Evolutionary conservation across 2,888 invertebrate species (phyloP), one percentile per base, ranked within the genome.

Genomic region (Aromia moschata): DNA sequence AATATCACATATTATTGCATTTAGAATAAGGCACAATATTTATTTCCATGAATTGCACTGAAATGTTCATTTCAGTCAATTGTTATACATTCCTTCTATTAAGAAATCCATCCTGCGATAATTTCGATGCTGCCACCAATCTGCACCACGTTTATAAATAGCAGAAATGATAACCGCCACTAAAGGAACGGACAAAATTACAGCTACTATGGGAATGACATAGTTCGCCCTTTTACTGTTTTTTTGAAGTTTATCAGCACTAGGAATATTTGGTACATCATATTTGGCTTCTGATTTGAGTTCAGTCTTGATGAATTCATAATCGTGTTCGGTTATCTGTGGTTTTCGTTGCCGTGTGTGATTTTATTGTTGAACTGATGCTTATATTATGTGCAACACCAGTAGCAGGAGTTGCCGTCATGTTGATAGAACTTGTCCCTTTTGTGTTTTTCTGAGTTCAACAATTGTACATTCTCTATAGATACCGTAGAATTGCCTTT

Each of bases 1-100:
- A 57, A 65, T 72, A 70, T 70, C 71, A 71, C 70, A 65, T 66
- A 55, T 63, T 66, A 70, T 70, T 70, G 70, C 69, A 62, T 67
- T 63, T 40, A 37, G 46, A 41, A 56, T 58, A 69, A 69, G 69
- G 69, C 69, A 69, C 69, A 41, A 9, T 20, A 17, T 17, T 44
- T 9, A 3, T 12, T 46, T 14, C 10, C 14, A 16, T 17, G 51
- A 54, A 47, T 33, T n/a, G n/a, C 2, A 2, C n/a, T 33, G 2
- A 33, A 33, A 7, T 25, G 25, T 25, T 7, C 7, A 49, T 25
- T 52, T 15, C 44, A 59, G 17, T 25, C 40, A 31, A 76, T 92
- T 92, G 81, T 93, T 92, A 75, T 94, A 94, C 90, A 94, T 93
- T 71, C 93, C 94, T 80, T 94, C 93, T 55, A 94, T 89, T 10